These are phyloP conservation scores for Caenorhabditis panamensis DNA, from an alignment of 2,888 invertebrate genomes.

Conservation along the genomic window DNA sequence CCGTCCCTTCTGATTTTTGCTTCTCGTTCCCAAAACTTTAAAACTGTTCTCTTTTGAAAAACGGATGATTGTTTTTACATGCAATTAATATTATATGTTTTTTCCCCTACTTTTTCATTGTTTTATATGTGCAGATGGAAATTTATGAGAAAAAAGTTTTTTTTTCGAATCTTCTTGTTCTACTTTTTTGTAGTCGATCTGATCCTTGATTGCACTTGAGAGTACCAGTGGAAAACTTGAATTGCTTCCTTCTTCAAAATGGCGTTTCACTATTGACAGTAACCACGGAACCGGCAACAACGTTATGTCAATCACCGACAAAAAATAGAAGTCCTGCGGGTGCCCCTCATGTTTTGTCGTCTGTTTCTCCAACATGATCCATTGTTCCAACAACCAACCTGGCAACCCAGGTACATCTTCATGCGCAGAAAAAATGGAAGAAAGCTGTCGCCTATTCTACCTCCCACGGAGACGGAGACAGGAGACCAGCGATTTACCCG, in stretches of 20 bases:
- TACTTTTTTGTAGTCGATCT: background rate
- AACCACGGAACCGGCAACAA: conserved; percentile 24
- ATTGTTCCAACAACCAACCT: conserved; percentile 25
- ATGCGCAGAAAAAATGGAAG: conserved; percentile 23
- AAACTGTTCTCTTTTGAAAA: conserved; percentile 57
- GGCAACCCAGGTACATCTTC: conserved; percentile 36
- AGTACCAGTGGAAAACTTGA: background rate
- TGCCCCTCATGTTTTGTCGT: background rate
- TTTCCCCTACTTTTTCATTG: conserved; percentile 19
- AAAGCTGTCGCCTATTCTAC: conserved; percentile 31
- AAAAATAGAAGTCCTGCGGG: conserved; percentile 11
- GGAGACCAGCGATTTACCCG: conserved; percentile 48
- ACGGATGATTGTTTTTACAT: conserved; percentile 60
- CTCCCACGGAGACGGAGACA: conserved; percentile 37
- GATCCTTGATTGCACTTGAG: background rate
- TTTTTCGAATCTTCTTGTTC: conserved; percentile 1
- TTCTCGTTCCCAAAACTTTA: conserved; percentile 59
- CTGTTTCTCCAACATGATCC: conserved; percentile 20
- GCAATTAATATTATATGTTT: conserved; percentile 48
- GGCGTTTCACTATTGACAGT: conserved; percentile 30
- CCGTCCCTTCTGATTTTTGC: background rate
- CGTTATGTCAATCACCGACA: conserved; percentile 55
- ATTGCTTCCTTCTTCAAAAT: conserved; percentile 16
- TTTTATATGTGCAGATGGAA: conserved; percentile 58
- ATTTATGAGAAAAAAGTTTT: conserved; percentile 1